phyloP scores from a whole-genome alignment of 2,888 invertebrate genomes.

The Tricholauxania praeusta region DNA sequence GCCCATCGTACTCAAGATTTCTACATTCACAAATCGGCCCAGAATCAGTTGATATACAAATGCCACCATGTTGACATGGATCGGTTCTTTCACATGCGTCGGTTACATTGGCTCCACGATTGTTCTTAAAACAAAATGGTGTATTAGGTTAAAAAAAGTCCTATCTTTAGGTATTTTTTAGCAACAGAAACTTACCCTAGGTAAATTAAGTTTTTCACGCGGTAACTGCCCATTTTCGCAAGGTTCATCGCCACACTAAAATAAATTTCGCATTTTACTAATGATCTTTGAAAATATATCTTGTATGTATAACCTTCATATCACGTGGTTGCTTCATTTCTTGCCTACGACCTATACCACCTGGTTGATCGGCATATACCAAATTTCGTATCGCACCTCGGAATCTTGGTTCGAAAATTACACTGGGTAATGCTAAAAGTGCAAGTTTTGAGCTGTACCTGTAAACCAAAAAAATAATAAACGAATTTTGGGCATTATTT shows the following conservation, averaged over 20 bases:
- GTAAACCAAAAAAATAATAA: slow-evolving; percentile 4
- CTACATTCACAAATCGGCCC: slow-evolving; percentile 96
- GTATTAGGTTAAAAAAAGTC: neutral
- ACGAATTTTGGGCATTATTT: too few relatives aligned
- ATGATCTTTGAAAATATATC: neutral
- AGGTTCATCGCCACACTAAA: slow-evolving; percentile 66
- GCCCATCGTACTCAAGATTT: slow-evolving; percentile 92
- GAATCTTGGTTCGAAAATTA: slow-evolving; percentile 93
- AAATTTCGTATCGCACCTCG: slow-evolving; percentile 92
- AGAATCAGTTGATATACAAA: slow-evolving; percentile 95
- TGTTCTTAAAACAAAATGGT: neutral
- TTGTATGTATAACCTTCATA: slow-evolving; percentile 73
- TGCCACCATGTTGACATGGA: slow-evolving; percentile 94
- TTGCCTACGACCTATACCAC: slow-evolving; percentile 82
- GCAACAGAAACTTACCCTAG: slow-evolving; percentile 59
- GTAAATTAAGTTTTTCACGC: slow-evolving; percentile 61
- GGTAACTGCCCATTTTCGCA: slow-evolving; percentile 67
- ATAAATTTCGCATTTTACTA: slow-evolving; percentile 12
- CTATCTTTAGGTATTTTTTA: neutral
- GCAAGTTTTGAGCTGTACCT: slow-evolving; percentile 88
- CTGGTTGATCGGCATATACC: slow-evolving; percentile 87
- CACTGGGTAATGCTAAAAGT: slow-evolving; percentile 87
- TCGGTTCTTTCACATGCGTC: slow-evolving; percentile 89
- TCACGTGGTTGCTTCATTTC: slow-evolving; percentile 87
- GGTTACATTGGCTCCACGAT: slow-evolving; percentile 73